phyloP scores from a whole-genome alignment of 2,888 invertebrate genomes.

The Drosophila falleni region DNA sequence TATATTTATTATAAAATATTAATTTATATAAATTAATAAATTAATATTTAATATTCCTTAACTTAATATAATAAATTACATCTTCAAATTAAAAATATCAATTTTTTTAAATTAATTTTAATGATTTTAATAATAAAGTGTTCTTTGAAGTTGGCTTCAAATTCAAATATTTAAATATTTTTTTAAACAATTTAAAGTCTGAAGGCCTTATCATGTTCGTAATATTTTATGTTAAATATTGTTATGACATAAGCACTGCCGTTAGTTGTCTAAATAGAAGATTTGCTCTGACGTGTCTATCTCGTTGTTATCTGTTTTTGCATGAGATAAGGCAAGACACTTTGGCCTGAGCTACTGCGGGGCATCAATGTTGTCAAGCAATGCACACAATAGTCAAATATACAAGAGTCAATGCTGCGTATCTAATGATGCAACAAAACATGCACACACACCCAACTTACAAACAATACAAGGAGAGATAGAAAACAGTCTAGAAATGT shows the following conservation, averaged over 20 bases:
- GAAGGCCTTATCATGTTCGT: neutral
- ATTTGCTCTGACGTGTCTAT: neutral
- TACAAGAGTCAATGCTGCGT: conserved; percentile 22
- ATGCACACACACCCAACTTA: neutral
- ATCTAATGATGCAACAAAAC: conserved; percentile 41
- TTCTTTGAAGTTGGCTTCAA: neutral
- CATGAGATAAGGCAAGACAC: conserved; percentile 5
- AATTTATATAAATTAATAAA: too few species aligned
- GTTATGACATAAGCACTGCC: neutral
- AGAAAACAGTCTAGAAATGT: conserved; percentile 42
- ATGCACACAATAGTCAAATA: conserved; percentile 15
- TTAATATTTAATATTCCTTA: too few species aligned
- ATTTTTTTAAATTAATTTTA: too few species aligned
- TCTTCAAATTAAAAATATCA: too few species aligned
- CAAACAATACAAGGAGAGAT: conserved; percentile 1
- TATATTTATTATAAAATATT: too few species aligned
- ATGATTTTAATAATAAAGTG: too few species aligned
- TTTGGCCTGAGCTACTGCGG: neutral
- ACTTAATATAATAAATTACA: too few species aligned
- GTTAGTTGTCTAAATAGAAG: neutral
- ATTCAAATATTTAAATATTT: neutral
- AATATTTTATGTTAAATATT: neutral
- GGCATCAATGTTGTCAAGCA: conserved; percentile 8
- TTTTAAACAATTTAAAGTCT: neutral
- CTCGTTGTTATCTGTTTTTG: conserved; percentile 8